Evolutionary conservation across 2,797 vertebrate genomes (phyloP).

Genomic region (Streptopelia turtur): DNA sequence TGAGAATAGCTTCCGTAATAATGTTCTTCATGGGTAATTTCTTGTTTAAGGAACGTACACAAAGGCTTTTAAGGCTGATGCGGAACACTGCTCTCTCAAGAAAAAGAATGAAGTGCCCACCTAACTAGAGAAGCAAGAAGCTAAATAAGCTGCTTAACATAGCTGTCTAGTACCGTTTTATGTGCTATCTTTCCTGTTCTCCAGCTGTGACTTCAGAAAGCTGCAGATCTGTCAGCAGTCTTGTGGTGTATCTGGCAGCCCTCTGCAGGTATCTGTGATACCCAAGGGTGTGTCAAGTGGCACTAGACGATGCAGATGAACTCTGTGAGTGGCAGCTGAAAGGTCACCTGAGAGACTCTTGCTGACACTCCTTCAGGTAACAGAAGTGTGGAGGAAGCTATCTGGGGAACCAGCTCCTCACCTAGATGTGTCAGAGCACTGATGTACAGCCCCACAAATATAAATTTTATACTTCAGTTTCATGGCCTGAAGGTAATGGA

Average conservation of each 20-base stretch:
- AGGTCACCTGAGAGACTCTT: accelerated
- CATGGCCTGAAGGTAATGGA: not conserved
- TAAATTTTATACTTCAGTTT: not conserved
- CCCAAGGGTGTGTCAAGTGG: not conserved
- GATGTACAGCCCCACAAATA: not conserved
- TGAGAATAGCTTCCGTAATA: not conserved
- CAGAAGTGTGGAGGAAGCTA: not conserved
- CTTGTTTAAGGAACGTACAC: not conserved
- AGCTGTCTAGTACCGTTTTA: not conserved
- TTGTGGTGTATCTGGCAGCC: not conserved
- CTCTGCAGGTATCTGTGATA: not conserved
- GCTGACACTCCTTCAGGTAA: not conserved
- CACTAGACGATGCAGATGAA: not conserved
- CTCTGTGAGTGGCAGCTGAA: conserved; percentile 8
- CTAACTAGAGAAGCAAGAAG: not conserved
- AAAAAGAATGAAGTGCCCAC: not conserved
- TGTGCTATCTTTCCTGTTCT: not conserved
- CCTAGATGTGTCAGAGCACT: not conserved
- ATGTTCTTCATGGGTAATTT: not conserved
- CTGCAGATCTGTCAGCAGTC: not conserved
- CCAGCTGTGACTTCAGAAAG: not conserved
- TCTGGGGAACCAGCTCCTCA: not conserved
- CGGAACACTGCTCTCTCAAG: not conserved
- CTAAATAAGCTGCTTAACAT: not conserved
- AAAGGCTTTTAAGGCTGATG: not conserved